phyloP scores from a whole-genome alignment of 2,888 invertebrate species.

The Steromphala cineraria region DNA sequence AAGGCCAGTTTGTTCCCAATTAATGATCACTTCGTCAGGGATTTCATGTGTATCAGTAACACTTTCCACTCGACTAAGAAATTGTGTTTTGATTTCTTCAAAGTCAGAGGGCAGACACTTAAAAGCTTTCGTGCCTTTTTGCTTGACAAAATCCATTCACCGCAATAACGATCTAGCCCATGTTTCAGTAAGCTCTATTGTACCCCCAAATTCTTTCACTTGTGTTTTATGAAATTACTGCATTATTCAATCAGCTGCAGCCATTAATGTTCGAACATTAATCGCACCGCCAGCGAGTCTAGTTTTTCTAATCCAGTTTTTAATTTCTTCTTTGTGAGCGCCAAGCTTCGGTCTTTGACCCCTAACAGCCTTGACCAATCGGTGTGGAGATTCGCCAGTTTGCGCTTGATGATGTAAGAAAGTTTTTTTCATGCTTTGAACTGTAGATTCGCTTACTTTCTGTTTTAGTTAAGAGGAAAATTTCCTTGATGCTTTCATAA shows the following conservation, averaged over 20 bases:
- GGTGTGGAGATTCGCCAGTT: no score
- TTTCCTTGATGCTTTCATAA: background rate
- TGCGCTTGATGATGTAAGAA: background rate
- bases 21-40: background rate
- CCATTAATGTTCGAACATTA: background rate
- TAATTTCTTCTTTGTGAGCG: background rate
- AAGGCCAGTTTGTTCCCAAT: slow-evolving; percentile 36
- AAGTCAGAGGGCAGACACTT: background rate
- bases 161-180: background rate
- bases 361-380: no score
- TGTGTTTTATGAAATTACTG: background rate
- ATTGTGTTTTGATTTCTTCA: background rate
- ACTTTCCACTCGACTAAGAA: background rate
- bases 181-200: background rate
- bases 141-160: background rate
- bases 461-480: background rate
- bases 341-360: no score
- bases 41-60: background rate
- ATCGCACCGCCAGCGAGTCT: background rate
- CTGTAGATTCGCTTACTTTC: background rate
- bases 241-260: background rate
- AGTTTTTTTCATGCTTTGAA: background rate
- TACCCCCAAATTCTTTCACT: background rate
- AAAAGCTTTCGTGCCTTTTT: background rate
- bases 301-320: background rate